These are phyloP conservation scores for Apis cerana DNA, from an alignment of 1,140 invertebrate genomes.

Conservation along the genomic window DNA sequence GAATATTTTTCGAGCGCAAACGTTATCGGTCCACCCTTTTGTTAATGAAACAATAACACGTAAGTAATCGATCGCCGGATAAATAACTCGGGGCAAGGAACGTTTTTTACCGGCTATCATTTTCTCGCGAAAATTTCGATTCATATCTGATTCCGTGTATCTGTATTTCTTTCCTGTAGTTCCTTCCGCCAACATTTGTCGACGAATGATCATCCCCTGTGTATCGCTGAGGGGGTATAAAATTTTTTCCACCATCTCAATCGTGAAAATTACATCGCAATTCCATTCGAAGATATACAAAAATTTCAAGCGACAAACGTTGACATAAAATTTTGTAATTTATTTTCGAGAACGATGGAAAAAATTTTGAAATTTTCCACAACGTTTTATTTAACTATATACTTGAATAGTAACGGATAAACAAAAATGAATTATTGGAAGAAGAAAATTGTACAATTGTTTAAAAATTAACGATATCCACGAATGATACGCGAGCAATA, in stretches of 20 bases:
- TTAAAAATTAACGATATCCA: slow-evolving; percentile 14
- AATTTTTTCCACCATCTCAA: not conserved
- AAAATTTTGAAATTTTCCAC: not conserved
- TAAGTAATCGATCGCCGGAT: slow-evolving; percentile 46
- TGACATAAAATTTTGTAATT: not conserved
- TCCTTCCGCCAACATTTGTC: not conserved
- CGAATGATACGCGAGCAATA: slow-evolving; percentile 5
- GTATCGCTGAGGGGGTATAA: not conserved
- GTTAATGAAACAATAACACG: slow-evolving; percentile 52
- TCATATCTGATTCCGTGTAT: not conserved
- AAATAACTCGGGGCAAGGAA: slow-evolving; percentile 37
- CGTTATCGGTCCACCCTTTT: slow-evolving; percentile 23
- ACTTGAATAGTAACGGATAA: not conserved
- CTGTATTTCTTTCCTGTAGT: slow-evolving; percentile 1
- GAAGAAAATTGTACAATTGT: not conserved
- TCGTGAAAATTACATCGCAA: not conserved
- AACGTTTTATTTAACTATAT: not conserved
- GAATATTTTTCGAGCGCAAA: slow-evolving; percentile 15
- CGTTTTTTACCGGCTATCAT: slow-evolving; percentile 28
- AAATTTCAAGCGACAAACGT: not conserved
- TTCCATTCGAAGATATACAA: not conserved
- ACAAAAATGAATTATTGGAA: not conserved
- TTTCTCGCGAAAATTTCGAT: slow-evolving; percentile 23
- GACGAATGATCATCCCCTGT: not conserved
- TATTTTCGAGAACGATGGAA: no score